Base-by-base conservation (phyloP, 2,888 invertebrate species). In the Cosmorhoe ocellata region DNA sequence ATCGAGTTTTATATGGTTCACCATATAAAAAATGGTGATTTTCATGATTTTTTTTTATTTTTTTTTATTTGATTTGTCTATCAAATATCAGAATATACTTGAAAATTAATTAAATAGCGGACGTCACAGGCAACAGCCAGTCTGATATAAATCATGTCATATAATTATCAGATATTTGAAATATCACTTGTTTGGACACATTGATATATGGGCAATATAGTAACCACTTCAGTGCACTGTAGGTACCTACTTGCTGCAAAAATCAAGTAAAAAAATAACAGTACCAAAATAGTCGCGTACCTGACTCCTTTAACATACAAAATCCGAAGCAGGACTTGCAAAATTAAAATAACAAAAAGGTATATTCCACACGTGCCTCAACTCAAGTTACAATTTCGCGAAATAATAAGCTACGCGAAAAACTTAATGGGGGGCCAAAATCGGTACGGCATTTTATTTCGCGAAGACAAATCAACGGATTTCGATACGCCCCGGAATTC, bases 381-480 rank as follows among this genome's bases (percentile, higher is more conserved):
- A 64, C 77, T 89, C 88, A 66, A 58, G 73, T 88, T 86, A 75
- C 87, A 67, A 76, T 80, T 58, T 77, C 60, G 79, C 79, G 69
- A 51, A 69, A 71, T 78, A 84, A 84, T 80, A 79, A 78, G 73
- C 67, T 63, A 72, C 64, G 66, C 67, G 68, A 76, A 76, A 73
- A 76, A 74, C 66, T 64, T 71, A 81, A 77, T 71, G 64, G 74
- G 75, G 76, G 64, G 64, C 73, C 74, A 64, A 79, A 78, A 73
- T 42, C 46, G 18, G 51, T 71, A 76, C 71, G 67, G 71, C 79
- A 76, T 82, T 89, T 85, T 84, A 86, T 88, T 85, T 81, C 63
- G 71, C 79, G 78, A 85, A 88, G 86, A 89, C 88, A 87, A 87
- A 81, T 63, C 61, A 58, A 69, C 65, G 71, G 77, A 83, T 82